These are phyloP conservation scores for Scaptomyza graminum DNA, from an alignment of 1,140 invertebrate genomes.

Conservation along the genomic window DNA sequence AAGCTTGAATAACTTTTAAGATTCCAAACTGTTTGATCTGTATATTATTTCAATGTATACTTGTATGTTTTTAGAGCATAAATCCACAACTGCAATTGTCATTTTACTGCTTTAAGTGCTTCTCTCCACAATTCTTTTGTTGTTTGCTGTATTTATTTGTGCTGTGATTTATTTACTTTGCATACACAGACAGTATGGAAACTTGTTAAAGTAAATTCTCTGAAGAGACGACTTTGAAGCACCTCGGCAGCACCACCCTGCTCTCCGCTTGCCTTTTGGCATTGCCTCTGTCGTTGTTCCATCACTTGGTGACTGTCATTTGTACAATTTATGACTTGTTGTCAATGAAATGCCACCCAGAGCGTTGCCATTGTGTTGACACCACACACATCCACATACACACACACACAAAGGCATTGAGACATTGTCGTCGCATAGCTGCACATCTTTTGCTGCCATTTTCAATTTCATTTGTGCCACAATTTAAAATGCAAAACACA, in stretches of 20 bases:
- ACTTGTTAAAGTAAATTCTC: constrained; percentile 25
- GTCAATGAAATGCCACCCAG: constrained; percentile 79
- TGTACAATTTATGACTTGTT: constrained; percentile 76
- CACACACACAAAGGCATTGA: constrained; percentile 9
- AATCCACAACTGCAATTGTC: neutral
- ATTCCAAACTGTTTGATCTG: no score
- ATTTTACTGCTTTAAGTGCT: neutral
- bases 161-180: constrained; percentile 20
- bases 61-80: neutral
- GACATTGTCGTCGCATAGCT: constrained; percentile 69
- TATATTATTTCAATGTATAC: no score
- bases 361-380: constrained; percentile 75
- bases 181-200: constrained; percentile 17
- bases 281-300: constrained; percentile 45
- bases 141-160: neutral
- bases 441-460: constrained; percentile 78
- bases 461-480: constrained; percentile 78
- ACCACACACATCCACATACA: constrained; percentile 52
- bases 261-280: neutral
- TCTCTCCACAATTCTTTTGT: neutral
- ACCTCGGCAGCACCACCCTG: neutral
- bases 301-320: constrained; percentile 73
- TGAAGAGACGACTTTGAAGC: constrained; percentile 3
- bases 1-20: no score
- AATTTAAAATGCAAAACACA: constrained; percentile 82